A percentile compares a stretch with the other conserved stretches of the same genome.
Evolutionary conservation across 1,140 invertebrate species (phyloP).

Genomic region (Chrysoperla carnea): DNA sequence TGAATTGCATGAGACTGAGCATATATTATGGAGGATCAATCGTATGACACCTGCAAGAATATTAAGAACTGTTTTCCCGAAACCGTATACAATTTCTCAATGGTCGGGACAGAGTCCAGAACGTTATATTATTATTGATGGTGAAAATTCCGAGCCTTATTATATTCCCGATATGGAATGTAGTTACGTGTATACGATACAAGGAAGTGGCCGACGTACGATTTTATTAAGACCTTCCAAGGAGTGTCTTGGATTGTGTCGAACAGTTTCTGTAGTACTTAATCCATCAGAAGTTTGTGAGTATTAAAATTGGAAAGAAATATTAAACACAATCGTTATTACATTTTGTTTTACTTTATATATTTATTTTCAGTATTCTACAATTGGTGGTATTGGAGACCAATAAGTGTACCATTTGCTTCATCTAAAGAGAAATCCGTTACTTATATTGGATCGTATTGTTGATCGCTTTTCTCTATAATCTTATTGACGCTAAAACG

Average conservation of each 20-base stretch:
- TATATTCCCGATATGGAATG: constrained; percentile 54
- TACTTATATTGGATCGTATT: constrained; percentile 52
- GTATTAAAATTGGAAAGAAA: constrained; percentile 17
- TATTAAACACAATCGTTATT: constrained; percentile 1
- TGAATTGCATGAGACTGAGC: constrained; percentile 15
- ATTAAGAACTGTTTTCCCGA: constrained; percentile 42
- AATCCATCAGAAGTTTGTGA: constrained; percentile 47
- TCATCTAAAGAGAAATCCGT: constrained; percentile 38
- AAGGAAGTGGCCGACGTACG: constrained; percentile 40
- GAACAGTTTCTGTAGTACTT: constrained; percentile 39
- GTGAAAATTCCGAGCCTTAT: constrained; percentile 34
- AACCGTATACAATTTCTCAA: constrained; percentile 35
- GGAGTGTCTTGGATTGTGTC: constrained; percentile 46
- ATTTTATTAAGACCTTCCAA: constrained; percentile 44
- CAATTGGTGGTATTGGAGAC: constrained; percentile 72
- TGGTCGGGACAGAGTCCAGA: constrained; percentile 49
- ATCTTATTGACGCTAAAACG: no score
- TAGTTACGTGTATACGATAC: constrained; percentile 49
- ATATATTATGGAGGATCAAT: constrained; percentile 46
- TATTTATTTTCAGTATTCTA: constrained; percentile 44
- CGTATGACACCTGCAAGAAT: constrained; percentile 42
- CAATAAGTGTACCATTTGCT: constrained; percentile 36
- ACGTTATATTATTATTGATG: constrained; percentile 52
- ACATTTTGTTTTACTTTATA: constrained; percentile 4
- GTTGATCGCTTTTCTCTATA: no score